These are phyloP conservation scores for Ceriagrion tenellum DNA, from an alignment of 2,888 invertebrate genomes.

Conservation along the genomic window DNA sequence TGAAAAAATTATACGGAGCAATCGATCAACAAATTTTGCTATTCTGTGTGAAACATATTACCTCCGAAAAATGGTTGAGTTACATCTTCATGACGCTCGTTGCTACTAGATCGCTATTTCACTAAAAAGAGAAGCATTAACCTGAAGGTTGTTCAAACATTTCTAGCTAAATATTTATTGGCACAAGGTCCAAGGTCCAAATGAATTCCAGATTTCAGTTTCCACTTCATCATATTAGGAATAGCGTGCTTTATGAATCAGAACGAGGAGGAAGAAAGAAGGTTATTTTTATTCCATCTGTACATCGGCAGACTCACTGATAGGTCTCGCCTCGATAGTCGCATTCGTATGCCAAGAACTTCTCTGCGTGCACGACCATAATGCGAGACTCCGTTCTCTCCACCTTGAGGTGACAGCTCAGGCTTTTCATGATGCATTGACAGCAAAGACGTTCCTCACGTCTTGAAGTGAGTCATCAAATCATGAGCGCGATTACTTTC, in stretches of 20 bases:
- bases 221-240: not conserved
- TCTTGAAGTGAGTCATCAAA: not conserved
- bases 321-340: not conserved
- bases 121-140: not conserved
- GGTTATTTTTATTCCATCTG: not conserved
- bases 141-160: not conserved
- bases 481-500: not conserved
- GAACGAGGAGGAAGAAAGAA: not conserved
- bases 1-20: too few species aligned
- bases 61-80: too few species aligned
- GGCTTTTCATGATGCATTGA: not conserved
- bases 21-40: too few species aligned
- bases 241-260: not conserved
- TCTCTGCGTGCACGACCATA: not conserved
- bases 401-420: not conserved
- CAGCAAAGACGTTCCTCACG: not conserved
- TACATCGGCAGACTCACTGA: not conserved
- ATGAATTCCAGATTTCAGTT: not conserved
- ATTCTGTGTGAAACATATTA: too few species aligned
- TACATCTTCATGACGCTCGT: too few species aligned
- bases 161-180: not conserved
- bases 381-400: not conserved
- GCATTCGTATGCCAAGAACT: not conserved
- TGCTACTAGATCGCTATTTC: too few species aligned
- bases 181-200: not conserved